A percentile compares a stretch with the other conserved stretches of the same genome.
These are phyloP conservation scores for Bombus confusus DNA, from an alignment of 1,140 invertebrate genomes.

Conservation along the genomic window DNA sequence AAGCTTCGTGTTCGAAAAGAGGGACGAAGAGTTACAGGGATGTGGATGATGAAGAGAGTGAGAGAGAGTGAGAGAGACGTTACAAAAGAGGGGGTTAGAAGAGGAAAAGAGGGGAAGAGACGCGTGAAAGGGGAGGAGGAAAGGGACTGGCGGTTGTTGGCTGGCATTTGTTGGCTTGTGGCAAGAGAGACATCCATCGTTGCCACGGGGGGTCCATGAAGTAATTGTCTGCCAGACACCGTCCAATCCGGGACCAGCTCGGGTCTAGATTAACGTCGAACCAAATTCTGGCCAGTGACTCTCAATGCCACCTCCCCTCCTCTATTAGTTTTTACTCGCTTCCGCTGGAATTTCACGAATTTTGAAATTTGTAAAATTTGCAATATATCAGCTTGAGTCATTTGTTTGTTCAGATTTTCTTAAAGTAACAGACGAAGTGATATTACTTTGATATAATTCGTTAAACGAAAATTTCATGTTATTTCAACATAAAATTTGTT, in stretches of 20 bases:
- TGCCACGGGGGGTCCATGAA: slow-evolving; percentile 76
- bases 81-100: not conserved
- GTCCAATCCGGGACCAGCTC: slow-evolving; percentile 67
- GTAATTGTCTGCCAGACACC: slow-evolving; percentile 78
- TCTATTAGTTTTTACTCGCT: not conserved
- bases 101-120: slow-evolving; percentile 1
- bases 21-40: not conserved
- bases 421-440: not conserved
- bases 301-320: slow-evolving; percentile 56
- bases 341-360: not conserved
- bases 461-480: no score
- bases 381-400: not conserved
- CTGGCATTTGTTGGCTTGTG: slow-evolving; percentile 64
- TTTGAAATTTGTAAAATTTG: not conserved
- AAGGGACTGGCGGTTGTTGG: slow-evolving; percentile 50
- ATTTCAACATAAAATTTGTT: no score
- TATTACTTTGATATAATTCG: not conserved
- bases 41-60: not conserved
- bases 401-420: not conserved
- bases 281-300: slow-evolving; percentile 72
- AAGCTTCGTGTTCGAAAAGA: slow-evolving; percentile 26
- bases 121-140: slow-evolving; percentile 28
- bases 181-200: slow-evolving; percentile 78
- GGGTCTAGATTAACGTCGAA: slow-evolving; percentile 70
- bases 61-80: not conserved